Evolutionary conservation across 2,113 vertebrate genomes (phyloP).

Genomic region (Hepsetus odoe): DNA sequence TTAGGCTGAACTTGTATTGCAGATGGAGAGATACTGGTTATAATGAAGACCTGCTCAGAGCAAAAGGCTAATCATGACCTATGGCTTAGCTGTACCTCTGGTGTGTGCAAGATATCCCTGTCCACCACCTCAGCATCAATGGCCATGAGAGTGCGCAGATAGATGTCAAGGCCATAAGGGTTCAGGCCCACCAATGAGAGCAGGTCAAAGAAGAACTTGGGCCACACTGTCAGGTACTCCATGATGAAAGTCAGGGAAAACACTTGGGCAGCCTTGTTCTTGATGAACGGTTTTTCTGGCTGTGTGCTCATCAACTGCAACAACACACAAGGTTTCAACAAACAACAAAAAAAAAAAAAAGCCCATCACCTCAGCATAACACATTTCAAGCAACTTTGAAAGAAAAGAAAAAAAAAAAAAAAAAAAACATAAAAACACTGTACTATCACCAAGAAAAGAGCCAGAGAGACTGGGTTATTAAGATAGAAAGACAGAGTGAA

Average conservation of each 20-base stretch:
- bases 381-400: background rate
- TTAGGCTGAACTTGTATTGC: background rate
- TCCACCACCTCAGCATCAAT: constrained; percentile 96
- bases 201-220: constrained; percentile 97
- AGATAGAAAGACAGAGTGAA: background rate
- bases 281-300: constrained; percentile 94
- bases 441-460: background rate
- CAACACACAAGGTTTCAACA: background rate
- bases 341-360: background rate
- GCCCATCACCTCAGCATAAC: background rate
- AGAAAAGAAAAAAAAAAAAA: too few species aligned
- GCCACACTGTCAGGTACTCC: constrained; percentile 95
- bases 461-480: background rate
- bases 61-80: background rate
- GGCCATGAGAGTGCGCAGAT: constrained; percentile 95
- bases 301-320: constrained; percentile 87
- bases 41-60: too few species aligned
- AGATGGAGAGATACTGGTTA: too few species aligned
- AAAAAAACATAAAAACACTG: background rate
- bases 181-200: constrained; percentile 91
- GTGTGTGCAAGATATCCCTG: constrained; percentile 88
- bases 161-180: constrained; percentile 91
- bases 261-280: constrained; percentile 97
- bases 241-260: constrained; percentile 94
- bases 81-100: constrained; percentile 77